phyloP scores from a whole-genome alignment of 2,888 invertebrate species.

The Tenthredo scrophulariae region DNA sequence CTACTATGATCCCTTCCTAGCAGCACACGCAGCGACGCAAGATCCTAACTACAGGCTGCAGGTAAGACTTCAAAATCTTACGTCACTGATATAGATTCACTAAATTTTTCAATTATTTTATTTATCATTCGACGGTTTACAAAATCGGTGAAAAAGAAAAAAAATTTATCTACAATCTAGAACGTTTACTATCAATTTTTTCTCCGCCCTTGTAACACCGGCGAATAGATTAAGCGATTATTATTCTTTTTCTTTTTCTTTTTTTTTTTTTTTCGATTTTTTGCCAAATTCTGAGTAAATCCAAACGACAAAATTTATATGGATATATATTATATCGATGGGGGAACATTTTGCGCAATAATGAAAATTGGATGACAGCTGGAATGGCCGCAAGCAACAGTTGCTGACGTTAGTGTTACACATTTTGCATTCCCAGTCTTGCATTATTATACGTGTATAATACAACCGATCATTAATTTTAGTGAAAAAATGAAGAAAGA shows the following conservation, averaged over 20 bases:
- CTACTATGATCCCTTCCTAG: conserved; percentile 98
- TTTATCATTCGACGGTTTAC: background rate
- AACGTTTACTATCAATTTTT: background rate
- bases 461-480: background rate
- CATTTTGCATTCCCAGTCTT: conserved; percentile 57
- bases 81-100: conserved; percentile 53
- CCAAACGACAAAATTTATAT: background rate
- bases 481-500: background rate
- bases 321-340: background rate
- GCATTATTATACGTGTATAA: background rate
- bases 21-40: conserved; percentile 88
- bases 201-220: background rate
- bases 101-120: conserved; percentile 14
- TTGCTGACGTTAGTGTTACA: conserved; percentile 75
- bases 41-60: conserved; percentile 95
- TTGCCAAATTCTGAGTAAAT: background rate
- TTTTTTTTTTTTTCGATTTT: background rate
- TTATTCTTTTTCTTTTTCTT: background rate
- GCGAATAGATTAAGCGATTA: background rate
- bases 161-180: background rate
- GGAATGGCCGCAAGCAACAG: conserved; percentile 77
- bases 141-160: background rate
- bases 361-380: conserved; percentile 66
- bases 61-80: conserved; percentile 81
- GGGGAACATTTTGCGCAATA: background rate